Evolutionary conservation across 2,113 vertebrate species (phyloP).

Genomic region (Entosphenus tridentatus): DNA sequence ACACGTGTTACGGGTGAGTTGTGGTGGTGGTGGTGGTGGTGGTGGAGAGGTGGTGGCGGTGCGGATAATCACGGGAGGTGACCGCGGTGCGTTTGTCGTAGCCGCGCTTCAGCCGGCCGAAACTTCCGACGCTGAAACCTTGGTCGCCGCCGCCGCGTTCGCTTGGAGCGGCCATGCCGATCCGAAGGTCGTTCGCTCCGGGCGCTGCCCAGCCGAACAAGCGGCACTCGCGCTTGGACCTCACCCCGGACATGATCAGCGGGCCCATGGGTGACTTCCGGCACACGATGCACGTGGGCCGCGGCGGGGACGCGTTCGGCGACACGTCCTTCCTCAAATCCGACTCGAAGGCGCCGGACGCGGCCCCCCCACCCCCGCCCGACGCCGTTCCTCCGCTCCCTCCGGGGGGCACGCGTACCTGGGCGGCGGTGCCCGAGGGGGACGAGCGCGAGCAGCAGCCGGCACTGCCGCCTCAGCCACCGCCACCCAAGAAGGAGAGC

Average conservation of each 20-base stretch:
- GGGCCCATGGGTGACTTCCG: slow-evolving; percentile 64
- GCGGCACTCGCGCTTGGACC: slow-evolving; percentile 38
- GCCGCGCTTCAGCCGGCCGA: too few species aligned
- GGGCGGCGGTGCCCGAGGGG: too few species aligned
- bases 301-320: slow-evolving; percentile 63
- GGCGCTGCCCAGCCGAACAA: slow-evolving; percentile 16
- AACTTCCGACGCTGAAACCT: too few species aligned
- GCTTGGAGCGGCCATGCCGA: neutral
- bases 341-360: neutral
- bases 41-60: too few species aligned
- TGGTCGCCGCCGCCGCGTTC: too few species aligned
- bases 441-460: too few species aligned
- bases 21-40: too few species aligned
- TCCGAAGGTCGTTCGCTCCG: neutral
- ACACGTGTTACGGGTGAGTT: too few species aligned
- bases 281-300: slow-evolving; percentile 87
- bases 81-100: too few species aligned
- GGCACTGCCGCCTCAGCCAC: neutral
- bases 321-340: slow-evolving; percentile 83
- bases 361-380: slow-evolving; percentile 17
- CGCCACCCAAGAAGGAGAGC: slow-evolving; percentile 20
- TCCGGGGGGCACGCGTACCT: too few species aligned
- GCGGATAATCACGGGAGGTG: too few species aligned
- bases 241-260: slow-evolving; percentile 85
- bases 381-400: slow-evolving; percentile 9